Evolutionary conservation across 2,113 vertebrate species (phyloP).

Genomic region (Stercorarius parasiticus): DNA sequence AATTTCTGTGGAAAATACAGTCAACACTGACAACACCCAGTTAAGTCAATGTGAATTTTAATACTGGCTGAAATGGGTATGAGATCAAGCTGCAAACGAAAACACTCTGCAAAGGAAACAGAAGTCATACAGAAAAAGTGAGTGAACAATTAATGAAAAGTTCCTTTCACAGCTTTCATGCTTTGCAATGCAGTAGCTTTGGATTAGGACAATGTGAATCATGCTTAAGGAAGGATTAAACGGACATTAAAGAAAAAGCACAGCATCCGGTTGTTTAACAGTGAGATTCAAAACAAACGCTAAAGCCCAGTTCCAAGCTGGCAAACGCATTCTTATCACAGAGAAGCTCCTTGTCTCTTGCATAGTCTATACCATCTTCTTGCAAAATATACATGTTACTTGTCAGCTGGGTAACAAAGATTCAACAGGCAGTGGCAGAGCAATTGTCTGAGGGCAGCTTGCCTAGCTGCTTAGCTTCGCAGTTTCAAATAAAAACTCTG

Average conservation of each 20-base stretch:
- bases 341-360: background rate
- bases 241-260: conserved; percentile 21
- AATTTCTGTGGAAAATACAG: conserved; percentile 32
- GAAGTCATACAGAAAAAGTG: conserved; percentile 9
- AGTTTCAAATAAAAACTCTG: background rate
- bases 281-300: background rate
- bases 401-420: background rate
- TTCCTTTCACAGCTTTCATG: conserved; percentile 10
- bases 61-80: background rate
- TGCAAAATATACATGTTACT: accelerated
- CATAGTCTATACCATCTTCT: background rate
- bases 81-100: conserved; percentile 18
- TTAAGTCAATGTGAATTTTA: conserved; percentile 8
- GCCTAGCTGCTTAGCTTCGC: background rate
- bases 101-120: conserved; percentile 3
- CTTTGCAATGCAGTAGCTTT: background rate
- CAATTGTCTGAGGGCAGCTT: background rate
- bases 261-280: background rate
- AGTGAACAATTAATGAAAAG: conserved; percentile 36
- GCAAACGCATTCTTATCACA: background rate
- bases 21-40: conserved; percentile 28
- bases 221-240: conserved; percentile 34
- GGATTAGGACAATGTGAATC: conserved; percentile 19
- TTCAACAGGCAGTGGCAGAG: background rate
- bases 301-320: background rate